phyloP scores from a whole-genome alignment of 2,797 vertebrate genomes.

The Miichthys miiuy region DNA sequence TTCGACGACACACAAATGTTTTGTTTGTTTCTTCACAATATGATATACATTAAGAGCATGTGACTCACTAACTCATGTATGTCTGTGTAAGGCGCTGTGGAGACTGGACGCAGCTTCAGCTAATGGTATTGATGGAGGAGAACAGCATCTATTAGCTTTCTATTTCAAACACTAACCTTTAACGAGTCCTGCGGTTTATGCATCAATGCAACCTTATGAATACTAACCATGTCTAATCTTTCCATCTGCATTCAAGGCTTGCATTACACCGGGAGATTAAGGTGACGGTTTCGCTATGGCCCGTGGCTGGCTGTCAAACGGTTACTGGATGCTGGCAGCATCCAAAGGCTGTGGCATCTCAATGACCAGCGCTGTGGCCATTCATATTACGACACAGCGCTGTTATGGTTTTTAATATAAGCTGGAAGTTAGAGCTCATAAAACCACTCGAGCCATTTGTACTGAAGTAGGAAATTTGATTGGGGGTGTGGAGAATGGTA shows the following conservation, averaged over 20 bases:
- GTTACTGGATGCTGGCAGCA: conserved; percentile 2
- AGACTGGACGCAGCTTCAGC: conserved; percentile 33
- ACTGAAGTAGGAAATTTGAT: conserved; percentile 48
- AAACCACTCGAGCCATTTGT: conserved; percentile 34
- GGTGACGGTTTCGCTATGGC: conserved; percentile 20
- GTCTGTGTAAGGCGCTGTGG: neutral
- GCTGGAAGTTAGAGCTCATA: conserved; percentile 40
- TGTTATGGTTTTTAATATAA: conserved; percentile 40
- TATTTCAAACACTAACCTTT: conserved; percentile 74
- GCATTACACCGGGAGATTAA: conserved; percentile 36
- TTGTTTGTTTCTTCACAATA: neutral
- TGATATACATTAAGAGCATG: neutral
- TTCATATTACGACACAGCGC: conserved; percentile 8
- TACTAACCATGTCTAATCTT: conserved; percentile 70
- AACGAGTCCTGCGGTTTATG: conserved; percentile 63
- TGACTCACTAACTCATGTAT: conserved; percentile 9
- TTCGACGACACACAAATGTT: neutral
- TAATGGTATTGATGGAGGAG: conserved; percentile 72
- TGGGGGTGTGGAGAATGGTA: conserved; percentile 14
- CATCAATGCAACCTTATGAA: conserved; percentile 67
- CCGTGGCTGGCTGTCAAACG: conserved; percentile 41
- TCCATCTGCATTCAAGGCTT: conserved; percentile 62
- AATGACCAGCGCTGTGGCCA: neutral
- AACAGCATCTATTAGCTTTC: conserved; percentile 71
- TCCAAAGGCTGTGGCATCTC: conserved; percentile 18